Percentiles rank a stretch among this genome's conserved stretches.
These are phyloP conservation scores for Cricetomys ansorgei DNA, from an alignment of 2,113 vertebrate species.

Conservation along the genomic window DNA sequence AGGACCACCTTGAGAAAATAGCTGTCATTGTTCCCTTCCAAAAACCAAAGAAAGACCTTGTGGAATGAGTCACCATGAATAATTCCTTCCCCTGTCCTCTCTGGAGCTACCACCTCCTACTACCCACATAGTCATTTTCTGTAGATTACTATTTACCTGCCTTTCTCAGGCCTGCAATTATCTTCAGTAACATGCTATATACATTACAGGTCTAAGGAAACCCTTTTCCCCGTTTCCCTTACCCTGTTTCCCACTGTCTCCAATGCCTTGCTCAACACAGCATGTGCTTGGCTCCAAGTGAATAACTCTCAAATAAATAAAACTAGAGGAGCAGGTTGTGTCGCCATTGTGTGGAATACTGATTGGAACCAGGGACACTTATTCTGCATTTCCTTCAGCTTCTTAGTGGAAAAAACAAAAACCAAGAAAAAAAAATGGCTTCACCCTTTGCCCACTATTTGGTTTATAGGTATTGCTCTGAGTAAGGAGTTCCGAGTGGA, in stretches of 20 bases:
- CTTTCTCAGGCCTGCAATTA: background rate
- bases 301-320: constrained; percentile 1
- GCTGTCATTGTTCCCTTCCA: background rate
- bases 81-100: background rate
- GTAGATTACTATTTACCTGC: too few relatives aligned
- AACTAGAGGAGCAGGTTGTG: background rate
- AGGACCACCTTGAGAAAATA: background rate
- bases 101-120: background rate
- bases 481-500: background rate
- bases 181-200: background rate
- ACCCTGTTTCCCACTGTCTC: too few relatives aligned
- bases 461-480: background rate
- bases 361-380: background rate
- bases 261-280: background rate
- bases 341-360: background rate
- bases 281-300: background rate
- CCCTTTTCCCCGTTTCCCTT: fast-evolving
- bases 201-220: fast-evolving
- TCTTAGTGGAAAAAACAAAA: background rate
- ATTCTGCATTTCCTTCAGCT: background rate
- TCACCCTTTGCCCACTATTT: background rate
- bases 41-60: background rate
- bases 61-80: background rate
- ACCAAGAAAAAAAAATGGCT: background rate
- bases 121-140: background rate